Conservation (phyloP, 2,888 invertebrate genomes). For the Anoncus sp. region DNA sequence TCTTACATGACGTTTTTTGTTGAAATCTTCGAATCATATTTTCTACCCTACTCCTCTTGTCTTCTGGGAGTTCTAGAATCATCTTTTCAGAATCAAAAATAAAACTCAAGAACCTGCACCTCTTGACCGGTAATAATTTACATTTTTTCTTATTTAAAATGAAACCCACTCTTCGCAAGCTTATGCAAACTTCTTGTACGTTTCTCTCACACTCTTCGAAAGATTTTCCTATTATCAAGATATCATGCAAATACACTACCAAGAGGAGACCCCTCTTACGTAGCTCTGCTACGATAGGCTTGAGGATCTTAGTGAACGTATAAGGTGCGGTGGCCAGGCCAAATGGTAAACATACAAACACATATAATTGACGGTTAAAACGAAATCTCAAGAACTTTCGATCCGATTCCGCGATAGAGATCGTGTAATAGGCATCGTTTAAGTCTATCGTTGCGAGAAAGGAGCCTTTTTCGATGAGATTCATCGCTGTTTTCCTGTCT, state of each 20-base stretch:
- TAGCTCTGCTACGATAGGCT: conserved; percentile 33
- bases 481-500: conserved; percentile 35
- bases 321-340: conserved; percentile 33
- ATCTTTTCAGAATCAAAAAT: conserved; percentile 37
- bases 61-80: conserved; percentile 36
- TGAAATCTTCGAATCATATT: conserved; percentile 19
- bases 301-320: conserved; percentile 50
- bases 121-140: conserved; percentile 1
- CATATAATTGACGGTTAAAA: conserved; percentile 15
- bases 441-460: conserved; percentile 24
- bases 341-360: conserved; percentile 46
- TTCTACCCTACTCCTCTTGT: conserved; percentile 31
- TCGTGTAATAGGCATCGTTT: conserved; percentile 33
- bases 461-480: conserved; percentile 7
- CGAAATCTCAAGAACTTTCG: conserved; percentile 32
- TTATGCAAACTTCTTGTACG: not conserved
- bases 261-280: conserved; percentile 32
- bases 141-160: conserved; percentile 1
- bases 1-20: conserved; percentile 28
- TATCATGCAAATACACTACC: conserved; percentile 53
- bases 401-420: conserved; percentile 1
- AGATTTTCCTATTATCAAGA: conserved; percentile 47
- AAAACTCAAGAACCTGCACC: conserved; percentile 32
- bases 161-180: not conserved
- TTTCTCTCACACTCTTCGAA: conserved; percentile 17